Evolutionary conservation across 1,140 invertebrate genomes (phyloP).

Genomic region (Papilio polyxenes): DNA sequence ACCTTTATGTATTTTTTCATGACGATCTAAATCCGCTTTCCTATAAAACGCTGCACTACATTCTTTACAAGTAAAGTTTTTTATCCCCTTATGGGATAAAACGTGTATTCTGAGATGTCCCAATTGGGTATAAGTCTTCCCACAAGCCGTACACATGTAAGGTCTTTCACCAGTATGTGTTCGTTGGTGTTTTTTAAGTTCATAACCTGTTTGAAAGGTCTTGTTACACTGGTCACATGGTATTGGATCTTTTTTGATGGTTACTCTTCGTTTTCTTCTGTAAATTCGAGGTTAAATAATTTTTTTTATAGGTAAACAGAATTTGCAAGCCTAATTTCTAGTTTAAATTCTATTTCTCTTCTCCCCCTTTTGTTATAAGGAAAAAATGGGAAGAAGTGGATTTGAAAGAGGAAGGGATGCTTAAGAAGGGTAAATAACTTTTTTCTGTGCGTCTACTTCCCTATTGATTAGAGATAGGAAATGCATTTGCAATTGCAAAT

Average conservation of each 20-base stretch:
- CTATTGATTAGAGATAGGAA: no score
- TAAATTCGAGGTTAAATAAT: constrained; percentile 38
- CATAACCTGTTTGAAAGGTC: constrained; percentile 63
- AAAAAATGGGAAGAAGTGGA: no score
- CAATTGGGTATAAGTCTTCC: constrained; percentile 85
- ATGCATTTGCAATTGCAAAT: no score
- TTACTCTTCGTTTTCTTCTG: constrained; percentile 50
- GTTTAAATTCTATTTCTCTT: no score
- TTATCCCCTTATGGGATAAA: constrained; percentile 62
- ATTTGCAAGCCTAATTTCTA: no score
- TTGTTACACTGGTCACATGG: constrained; percentile 65
- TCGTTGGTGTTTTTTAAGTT: constrained; percentile 82
- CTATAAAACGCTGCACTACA: constrained; percentile 68
- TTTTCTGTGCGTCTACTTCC: no score
- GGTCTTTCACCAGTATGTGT: constrained; percentile 91
- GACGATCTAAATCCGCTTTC: constrained; percentile 67
- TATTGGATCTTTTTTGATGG: constrained; percentile 48
- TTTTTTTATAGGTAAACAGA: no score
- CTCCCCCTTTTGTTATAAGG: no score
- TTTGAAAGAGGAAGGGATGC: no score
- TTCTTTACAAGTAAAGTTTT: constrained; percentile 64
- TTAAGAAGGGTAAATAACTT: no score
- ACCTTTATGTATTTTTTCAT: constrained; percentile 67
- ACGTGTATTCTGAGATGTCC: constrained; percentile 66
- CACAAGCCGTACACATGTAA: constrained; percentile 85